phyloP scores from a whole-genome alignment of 2,888 invertebrate genomes.

The Neoscelio sp. region DNA sequence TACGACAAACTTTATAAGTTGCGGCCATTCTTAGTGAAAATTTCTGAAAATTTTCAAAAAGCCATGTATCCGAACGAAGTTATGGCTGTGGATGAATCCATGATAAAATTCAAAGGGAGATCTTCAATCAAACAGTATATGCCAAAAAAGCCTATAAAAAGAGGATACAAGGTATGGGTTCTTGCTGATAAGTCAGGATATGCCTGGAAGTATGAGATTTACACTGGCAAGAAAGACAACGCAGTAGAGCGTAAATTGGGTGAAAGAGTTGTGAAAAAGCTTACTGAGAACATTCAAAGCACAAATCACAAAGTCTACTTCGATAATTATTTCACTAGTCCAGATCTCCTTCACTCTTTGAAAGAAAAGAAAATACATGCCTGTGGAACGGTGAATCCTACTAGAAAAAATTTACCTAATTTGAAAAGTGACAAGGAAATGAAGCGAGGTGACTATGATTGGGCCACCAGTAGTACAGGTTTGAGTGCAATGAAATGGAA shows the following conservation, averaged over 20 bases:
- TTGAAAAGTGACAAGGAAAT: no score
- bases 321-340: neutral
- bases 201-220: neutral
- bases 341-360: no score
- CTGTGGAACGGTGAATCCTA: no score
- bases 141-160: conserved; percentile 5
- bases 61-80: neutral
- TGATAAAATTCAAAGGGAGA: conserved; percentile 32
- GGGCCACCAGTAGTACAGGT: no score
- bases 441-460: no score
- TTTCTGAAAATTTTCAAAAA: neutral
- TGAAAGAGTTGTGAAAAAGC: conserved; percentile 14
- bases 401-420: no score
- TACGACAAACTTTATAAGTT: conserved; percentile 43
- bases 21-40: conserved; percentile 8
- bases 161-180: conserved; percentile 9
- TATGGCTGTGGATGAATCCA: conserved; percentile 18
- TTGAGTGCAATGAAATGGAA: no score
- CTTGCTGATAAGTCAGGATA: neutral
- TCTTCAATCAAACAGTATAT: conserved; percentile 17
- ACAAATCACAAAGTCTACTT: conserved; percentile 19
- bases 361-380: no score
- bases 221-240: conserved; percentile 6
- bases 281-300: neutral
- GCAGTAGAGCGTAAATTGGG: conserved; percentile 6